phyloP scores from a whole-genome alignment of 2,797 vertebrate species.

The Schizopygopsis pylzovi region DNA sequence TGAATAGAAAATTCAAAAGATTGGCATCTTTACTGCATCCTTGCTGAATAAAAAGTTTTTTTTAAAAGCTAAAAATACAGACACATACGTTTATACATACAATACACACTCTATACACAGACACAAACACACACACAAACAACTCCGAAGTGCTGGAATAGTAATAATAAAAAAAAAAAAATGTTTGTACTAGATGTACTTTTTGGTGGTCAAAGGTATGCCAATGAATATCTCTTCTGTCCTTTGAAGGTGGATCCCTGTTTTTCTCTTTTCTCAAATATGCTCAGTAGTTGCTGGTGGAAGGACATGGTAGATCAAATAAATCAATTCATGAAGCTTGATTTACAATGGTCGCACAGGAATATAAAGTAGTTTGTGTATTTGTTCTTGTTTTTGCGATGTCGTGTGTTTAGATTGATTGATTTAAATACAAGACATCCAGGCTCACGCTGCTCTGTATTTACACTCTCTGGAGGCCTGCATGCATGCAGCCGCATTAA shows the following conservation, averaged over 20 bases:
- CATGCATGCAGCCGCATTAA: background rate
- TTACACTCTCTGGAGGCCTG: constrained; percentile 8
- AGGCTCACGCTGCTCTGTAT: constrained; percentile 27
- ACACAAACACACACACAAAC: background rate
- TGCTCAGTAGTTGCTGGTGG: constrained; percentile 7
- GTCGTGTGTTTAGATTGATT: constrained; percentile 21
- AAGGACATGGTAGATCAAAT: background rate
- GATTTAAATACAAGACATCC: constrained; percentile 33
- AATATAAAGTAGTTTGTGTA: constrained; percentile 2
- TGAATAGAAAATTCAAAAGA: too few species aligned
- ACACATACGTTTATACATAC: too few species aligned
- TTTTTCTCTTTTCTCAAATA: background rate
- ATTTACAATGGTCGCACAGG: background rate
- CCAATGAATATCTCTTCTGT: background rate
- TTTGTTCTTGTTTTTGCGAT: constrained; percentile 19
- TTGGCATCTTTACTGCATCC: too few species aligned
- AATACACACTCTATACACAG: too few species aligned
- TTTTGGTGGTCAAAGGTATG: constrained; percentile 7
- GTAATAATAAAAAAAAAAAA: too few species aligned
- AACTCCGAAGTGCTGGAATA: background rate
- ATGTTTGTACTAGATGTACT: background rate
- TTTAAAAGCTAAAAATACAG: too few species aligned
- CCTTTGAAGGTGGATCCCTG: constrained; percentile 21
- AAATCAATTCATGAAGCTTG: background rate
- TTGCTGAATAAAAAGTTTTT: background rate